These are phyloP conservation scores for Sorex maritimensis DNA, from an alignment of 2,797 vertebrate genomes.

Conservation along the genomic window DNA sequence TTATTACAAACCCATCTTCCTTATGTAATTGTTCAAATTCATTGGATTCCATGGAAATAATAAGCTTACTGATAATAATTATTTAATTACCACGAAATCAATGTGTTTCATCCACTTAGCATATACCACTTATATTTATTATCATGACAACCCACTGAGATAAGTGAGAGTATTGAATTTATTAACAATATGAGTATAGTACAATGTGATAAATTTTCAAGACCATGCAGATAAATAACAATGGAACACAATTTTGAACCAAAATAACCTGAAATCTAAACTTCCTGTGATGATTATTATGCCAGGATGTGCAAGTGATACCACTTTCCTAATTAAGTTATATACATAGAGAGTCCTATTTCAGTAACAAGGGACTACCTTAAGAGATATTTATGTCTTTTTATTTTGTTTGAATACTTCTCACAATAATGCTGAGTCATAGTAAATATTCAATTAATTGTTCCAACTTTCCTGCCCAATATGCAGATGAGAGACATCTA, in stretches of 20 bases:
- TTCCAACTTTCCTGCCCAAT: neutral
- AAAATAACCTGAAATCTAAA: neutral
- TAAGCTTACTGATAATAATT: neutral
- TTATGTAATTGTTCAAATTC: neutral
- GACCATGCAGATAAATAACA: no score
- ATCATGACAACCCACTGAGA: neutral
- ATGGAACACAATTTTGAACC: neutral
- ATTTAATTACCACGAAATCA: conserved; percentile 17
- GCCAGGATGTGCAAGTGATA: neutral
- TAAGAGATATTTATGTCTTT: neutral
- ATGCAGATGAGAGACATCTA: neutral
- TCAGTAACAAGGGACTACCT: neutral
- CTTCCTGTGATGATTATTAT: neutral
- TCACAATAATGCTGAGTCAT: neutral
- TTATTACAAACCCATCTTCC: neutral
- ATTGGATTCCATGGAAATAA: neutral
- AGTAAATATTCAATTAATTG: neutral
- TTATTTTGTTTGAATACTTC: neutral
- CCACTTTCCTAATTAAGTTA: neutral
- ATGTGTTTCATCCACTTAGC: neutral
- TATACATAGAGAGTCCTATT: neutral
- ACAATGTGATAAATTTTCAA: conserved; percentile 14
- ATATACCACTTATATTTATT: conserved; percentile 35
- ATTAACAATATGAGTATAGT: neutral
- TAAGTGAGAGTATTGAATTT: neutral